These are phyloP conservation scores for Arge pagana DNA, from an alignment of 2,888 invertebrate species.

Conservation along the genomic window DNA sequence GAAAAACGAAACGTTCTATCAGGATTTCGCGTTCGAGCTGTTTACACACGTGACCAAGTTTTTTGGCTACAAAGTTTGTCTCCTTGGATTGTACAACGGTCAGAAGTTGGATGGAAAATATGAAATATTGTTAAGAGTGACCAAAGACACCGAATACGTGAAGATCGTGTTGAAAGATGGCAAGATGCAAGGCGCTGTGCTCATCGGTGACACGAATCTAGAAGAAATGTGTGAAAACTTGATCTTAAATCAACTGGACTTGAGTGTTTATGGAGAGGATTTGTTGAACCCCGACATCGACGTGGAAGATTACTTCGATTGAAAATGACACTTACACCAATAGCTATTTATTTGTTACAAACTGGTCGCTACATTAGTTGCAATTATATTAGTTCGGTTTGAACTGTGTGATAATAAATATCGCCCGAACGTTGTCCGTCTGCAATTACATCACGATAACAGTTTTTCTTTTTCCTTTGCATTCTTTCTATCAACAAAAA, in stretches of 20 bases:
- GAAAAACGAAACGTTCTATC: slow-evolving; percentile 68
- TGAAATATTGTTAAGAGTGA: slow-evolving; percentile 84
- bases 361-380: too few species aligned
- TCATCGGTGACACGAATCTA: slow-evolving; percentile 95
- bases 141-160: slow-evolving; percentile 79
- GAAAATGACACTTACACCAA: too few species aligned
- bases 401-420: too few species aligned
- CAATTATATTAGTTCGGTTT: too few species aligned
- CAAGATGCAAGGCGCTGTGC: slow-evolving; percentile 86
- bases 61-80: slow-evolving; percentile 90
- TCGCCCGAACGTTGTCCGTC: too few species aligned
- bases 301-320: slow-evolving; percentile 99
- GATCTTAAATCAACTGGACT: slow-evolving; percentile 91
- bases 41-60: slow-evolving; percentile 96
- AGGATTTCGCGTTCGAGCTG: slow-evolving; percentile 96
- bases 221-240: slow-evolving; percentile 99
- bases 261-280: slow-evolving; percentile 86
- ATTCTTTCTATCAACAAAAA: too few species aligned
- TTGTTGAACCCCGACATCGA: slow-evolving; percentile 94
- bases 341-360: too few species aligned
- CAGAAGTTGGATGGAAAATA: slow-evolving; percentile 81
- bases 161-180: slow-evolving; percentile 87
- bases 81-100: slow-evolving; percentile 91
- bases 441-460: too few species aligned
- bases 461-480: too few species aligned